A percentile compares a stretch with the other conserved stretches of the same genome.
Conservation (phyloP, 2,888 invertebrate species). For the Lysandra coridon region DNA sequence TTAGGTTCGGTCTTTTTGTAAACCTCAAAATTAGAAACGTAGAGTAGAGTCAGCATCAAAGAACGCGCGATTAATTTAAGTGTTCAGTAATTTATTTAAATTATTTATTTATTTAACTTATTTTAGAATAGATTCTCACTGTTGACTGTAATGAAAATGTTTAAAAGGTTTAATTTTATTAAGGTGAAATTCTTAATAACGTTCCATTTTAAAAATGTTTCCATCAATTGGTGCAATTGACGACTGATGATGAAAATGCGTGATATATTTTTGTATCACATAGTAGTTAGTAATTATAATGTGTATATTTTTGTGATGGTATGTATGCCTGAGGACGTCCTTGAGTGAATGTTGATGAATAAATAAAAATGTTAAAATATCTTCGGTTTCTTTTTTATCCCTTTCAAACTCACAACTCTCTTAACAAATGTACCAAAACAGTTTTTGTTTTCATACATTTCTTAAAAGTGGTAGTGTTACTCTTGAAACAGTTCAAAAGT, state of each 20-base stretch:
- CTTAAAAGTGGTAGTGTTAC: neutral
- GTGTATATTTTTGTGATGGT: constrained; percentile 69
- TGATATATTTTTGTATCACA: constrained; percentile 75
- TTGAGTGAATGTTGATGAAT: constrained; percentile 74
- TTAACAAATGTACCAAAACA: constrained; percentile 17
- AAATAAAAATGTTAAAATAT: constrained; percentile 59
- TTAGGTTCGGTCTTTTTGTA: neutral
- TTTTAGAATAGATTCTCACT: constrained; percentile 63
- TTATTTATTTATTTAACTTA: constrained; percentile 76
- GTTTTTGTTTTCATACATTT: neutral
- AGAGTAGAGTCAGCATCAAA: constrained; percentile 51
- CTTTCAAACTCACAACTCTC: neutral
- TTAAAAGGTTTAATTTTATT: constrained; percentile 17
- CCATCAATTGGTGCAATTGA: constrained; percentile 65
- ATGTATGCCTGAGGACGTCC: constrained; percentile 78
- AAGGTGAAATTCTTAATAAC: constrained; percentile 42
- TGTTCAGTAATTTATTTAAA: constrained; percentile 67
- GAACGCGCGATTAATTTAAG: constrained; percentile 49
- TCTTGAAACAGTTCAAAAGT: neutral
- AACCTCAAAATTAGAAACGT: neutral
- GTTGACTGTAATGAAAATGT: constrained; percentile 24
- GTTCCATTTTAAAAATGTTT: constrained; percentile 39
- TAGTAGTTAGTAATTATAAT: constrained; percentile 64
- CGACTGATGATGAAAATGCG: constrained; percentile 76
- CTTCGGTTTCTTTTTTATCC: constrained; percentile 15